Evolutionary conservation across 2,888 invertebrate species (phyloP).

Genomic region (Spilarctia lutea): DNA sequence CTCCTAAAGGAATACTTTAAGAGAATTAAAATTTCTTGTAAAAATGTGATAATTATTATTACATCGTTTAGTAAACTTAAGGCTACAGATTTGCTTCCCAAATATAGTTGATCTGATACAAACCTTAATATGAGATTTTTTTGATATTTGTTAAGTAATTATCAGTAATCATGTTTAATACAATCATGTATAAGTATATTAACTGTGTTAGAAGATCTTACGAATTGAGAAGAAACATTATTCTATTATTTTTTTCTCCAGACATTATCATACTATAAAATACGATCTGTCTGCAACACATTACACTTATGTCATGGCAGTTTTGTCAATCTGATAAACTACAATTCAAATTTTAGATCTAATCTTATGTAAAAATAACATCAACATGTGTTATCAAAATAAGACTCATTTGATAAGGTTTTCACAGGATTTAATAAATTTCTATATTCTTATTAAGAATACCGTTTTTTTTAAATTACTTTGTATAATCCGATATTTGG

Average conservation of each 20-base stretch:
- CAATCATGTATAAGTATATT: background rate
- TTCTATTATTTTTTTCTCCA: too few species aligned
- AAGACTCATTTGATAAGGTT: conserved; percentile 5
- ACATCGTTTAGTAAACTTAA: conserved; percentile 39
- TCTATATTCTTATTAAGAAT: background rate
- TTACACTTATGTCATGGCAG: background rate
- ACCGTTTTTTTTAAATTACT: background rate
- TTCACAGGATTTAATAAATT: background rate
- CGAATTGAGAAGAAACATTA: too few species aligned
- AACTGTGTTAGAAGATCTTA: background rate
- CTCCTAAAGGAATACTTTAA: conserved; percentile 2
- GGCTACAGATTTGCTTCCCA: conserved; percentile 32
- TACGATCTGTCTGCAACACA: background rate
- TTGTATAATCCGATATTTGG: conserved; percentile 25
- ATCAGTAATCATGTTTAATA: background rate
- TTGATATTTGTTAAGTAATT: background rate
- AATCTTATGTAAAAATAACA: conserved; percentile 25
- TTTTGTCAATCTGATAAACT: conserved; percentile 4
- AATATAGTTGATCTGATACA: conserved; percentile 4
- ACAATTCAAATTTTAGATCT: conserved; percentile 2
- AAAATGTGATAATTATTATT: conserved; percentile 50
- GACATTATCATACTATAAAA: background rate
- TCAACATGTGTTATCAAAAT: conserved; percentile 14
- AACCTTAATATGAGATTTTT: background rate
- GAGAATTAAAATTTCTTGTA: conserved; percentile 34